A percentile compares a stretch with the other conserved stretches of the same genome.
These are phyloP conservation scores for Syngnathus floridae DNA, from an alignment of 2,113 vertebrate species.

Conservation along the genomic window DNA sequence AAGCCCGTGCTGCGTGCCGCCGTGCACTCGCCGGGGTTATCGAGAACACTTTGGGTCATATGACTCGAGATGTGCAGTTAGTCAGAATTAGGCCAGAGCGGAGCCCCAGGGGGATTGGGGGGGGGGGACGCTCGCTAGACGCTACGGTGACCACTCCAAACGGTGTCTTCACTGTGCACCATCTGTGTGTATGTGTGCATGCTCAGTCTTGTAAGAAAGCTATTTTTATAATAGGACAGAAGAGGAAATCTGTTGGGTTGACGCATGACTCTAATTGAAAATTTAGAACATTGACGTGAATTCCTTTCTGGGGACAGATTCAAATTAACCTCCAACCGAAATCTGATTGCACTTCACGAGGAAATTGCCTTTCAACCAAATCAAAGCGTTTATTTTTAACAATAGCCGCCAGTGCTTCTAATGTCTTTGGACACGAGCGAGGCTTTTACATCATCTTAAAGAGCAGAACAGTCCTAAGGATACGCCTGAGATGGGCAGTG, in stretches of 20 bases:
- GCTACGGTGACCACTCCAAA: conserved; percentile 52
- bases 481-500: conserved; percentile 11
- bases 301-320: conserved; percentile 16
- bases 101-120: conserved; percentile 40
- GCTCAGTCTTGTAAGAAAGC: not conserved
- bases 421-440: conserved; percentile 11
- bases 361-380: conserved; percentile 38
- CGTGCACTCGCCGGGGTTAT: conserved; percentile 25
- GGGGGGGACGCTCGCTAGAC: not conserved
- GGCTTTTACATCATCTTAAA: conserved; percentile 28
- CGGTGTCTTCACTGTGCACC: conserved; percentile 45
- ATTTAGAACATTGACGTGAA: conserved; percentile 38
- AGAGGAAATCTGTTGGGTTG: not conserved
- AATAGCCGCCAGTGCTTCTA: conserved; percentile 10
- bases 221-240: not conserved
- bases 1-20: conserved; percentile 9
- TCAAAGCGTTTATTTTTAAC: conserved; percentile 30
- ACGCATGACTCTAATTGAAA: conserved; percentile 38
- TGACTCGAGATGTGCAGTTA: conserved; percentile 48
- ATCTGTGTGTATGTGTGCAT: conserved; percentile 26
- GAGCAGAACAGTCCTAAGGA: conserved; percentile 34
- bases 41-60: conserved; percentile 45
- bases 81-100: conserved; percentile 57
- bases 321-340: conserved; percentile 30
- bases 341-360: conserved; percentile 29